phyloP scores from a whole-genome alignment of 2,113 vertebrate species.

The Saguinus imperator region DNA sequence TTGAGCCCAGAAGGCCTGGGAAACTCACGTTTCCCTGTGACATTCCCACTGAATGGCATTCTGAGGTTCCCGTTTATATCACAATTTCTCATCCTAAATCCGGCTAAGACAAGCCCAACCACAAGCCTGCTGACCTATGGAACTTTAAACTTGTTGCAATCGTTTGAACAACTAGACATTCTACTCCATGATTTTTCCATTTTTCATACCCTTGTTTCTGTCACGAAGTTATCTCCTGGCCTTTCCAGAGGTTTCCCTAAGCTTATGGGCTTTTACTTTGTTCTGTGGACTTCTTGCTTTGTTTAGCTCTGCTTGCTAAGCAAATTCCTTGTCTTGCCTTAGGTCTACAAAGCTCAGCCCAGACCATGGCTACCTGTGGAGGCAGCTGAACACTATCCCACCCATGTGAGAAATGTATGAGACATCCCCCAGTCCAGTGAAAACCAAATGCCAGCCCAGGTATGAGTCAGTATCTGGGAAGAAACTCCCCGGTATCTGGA shows the following conservation, averaged over 20 bases:
- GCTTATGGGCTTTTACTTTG: not conserved
- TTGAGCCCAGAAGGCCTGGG: not conserved
- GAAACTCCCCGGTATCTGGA: no score
- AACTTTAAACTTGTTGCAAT: not conserved
- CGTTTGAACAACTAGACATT: not conserved
- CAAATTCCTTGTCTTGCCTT: not conserved
- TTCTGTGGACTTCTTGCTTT: not conserved
- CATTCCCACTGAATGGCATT: not conserved
- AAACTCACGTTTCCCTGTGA: not conserved
- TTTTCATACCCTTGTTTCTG: not conserved
- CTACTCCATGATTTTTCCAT: not conserved
- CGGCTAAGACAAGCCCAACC: no score
- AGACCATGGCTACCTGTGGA: not conserved
- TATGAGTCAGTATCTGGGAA: not conserved
- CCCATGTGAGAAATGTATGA: not conserved
- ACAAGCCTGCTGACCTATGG: not conserved
- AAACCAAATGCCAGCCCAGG: not conserved
- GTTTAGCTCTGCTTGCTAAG: not conserved
- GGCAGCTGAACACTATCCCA: not conserved
- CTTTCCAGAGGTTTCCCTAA: not conserved
- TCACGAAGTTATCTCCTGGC: not conserved
- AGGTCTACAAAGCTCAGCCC: not conserved
- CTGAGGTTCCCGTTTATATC: not conserved
- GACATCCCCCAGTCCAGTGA: not conserved
- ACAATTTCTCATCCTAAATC: not conserved